Evolutionary conservation across 1,140 invertebrate genomes (phyloP), one percentile per base, ranked within the genome.

Genomic region (Radopholus similis): DNA sequence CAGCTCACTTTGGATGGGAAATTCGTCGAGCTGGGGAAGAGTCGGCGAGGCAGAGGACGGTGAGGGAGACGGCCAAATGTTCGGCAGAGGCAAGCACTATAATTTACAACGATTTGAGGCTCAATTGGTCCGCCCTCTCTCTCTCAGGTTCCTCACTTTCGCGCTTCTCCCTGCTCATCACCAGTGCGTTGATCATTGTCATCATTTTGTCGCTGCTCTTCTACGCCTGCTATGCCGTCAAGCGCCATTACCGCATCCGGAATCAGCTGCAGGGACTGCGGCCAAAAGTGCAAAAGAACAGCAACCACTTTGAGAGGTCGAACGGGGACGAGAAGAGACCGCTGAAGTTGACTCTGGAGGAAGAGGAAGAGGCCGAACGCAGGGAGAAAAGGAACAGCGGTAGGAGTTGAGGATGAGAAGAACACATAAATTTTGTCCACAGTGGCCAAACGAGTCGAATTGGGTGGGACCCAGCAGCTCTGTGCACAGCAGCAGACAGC

Each of bases 1-100:
- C 30, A 11, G 21, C 21, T 26, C 42, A 30, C 28, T 62, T 62
- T 62, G 40, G 40, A 13, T 40, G 5, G 32, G 40, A 8, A 62
- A 62, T 62, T 47, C 59, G 23, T 40, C 59, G n/a, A 62, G 23
- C 47, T 62, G 59, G 59, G 59, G 59, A 44, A 35, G 18, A 13
- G 15, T 37, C 15, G 23, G 34, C 32, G 28, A 38, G 26, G 18
- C n/a, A 21, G 15, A 59, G 15, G 40, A 32, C 44, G 35, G 32
- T 30, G 13, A 4, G 9, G 30, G 30, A 18, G 56, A 23, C 23
- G 13, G 32, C 18, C n/a, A n/a, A n/a, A n/a, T n/a, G n/a, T 21
- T 40, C 11, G 30, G 26, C 35, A 62, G 15, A 42, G 49, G 2
- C 18, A 21, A 26, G n/a, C 28, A 1, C 28, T 15, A 28, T 59